A percentile compares a stretch with the other conserved stretches of the same genome.
These are phyloP conservation scores for Carcina quercana DNA, from an alignment of 2,888 invertebrate genomes.

Conservation along the genomic window DNA sequence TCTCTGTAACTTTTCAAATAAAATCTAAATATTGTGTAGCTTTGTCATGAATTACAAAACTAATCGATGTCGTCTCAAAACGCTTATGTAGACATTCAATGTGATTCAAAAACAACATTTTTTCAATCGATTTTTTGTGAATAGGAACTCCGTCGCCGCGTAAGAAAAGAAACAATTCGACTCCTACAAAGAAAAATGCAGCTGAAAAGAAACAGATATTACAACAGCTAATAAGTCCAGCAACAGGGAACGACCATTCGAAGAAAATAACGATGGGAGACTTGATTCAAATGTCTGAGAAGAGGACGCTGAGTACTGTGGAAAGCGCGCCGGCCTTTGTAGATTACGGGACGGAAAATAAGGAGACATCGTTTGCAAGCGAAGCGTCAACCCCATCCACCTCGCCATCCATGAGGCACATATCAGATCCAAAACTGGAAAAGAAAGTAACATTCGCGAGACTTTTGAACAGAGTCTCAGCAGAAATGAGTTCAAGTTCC, in stretches of 20 bases:
- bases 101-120: slow-evolving; percentile 5
- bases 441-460: slow-evolving; percentile 87
- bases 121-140: slow-evolving; percentile 22
- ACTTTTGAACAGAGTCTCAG: slow-evolving; percentile 82
- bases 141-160: slow-evolving; percentile 85
- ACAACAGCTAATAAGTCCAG: slow-evolving; percentile 84
- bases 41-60: slow-evolving; percentile 44
- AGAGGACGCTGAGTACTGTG: slow-evolving; percentile 60
- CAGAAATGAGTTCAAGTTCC: slow-evolving; percentile 85
- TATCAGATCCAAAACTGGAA: slow-evolving; percentile 81
- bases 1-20: slow-evolving; percentile 25
- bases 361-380: slow-evolving; percentile 77
- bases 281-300: slow-evolving; percentile 82
- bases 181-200: slow-evolving; percentile 83
- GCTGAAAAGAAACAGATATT: slow-evolving; percentile 87
- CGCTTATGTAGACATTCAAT: slow-evolving; percentile 30
- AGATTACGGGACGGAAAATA: slow-evolving; percentile 64
- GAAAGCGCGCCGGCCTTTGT: slow-evolving; percentile 66
- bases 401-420: slow-evolving; percentile 71
- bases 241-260: slow-evolving; percentile 75
- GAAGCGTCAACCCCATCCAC: slow-evolving; percentile 68
- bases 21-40: slow-evolving; percentile 37
- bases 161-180: slow-evolving; percentile 86
- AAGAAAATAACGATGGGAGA: slow-evolving; percentile 82
- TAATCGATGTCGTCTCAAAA: slow-evolving; percentile 41